Evolutionary conservation across 2,113 vertebrate species (phyloP).

Genomic region (Notechis scutatus): DNA sequence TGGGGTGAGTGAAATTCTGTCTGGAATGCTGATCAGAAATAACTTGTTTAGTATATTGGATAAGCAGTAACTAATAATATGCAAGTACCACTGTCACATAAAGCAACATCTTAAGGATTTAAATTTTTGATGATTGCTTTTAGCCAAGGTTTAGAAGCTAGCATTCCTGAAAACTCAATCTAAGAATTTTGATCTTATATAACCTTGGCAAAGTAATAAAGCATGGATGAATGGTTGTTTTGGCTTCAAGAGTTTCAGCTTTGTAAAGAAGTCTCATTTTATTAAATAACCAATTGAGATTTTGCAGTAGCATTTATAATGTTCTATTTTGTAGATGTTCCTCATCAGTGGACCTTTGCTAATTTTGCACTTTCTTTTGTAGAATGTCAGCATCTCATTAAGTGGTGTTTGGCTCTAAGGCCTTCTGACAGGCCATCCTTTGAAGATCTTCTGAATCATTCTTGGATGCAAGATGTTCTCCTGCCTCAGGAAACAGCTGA

Average conservation of each 20-base stretch:
- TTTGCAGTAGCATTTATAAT: background rate
- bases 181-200: background rate
- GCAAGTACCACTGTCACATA: background rate
- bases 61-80: background rate
- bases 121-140: rapidly evolving
- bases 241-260: background rate
- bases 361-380: background rate
- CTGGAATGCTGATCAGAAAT: background rate
- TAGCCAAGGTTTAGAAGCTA: background rate
- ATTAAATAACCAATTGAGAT: background rate
- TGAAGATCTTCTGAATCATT: conserved; percentile 89
- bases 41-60: background rate
- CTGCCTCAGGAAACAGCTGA: conserved; percentile 75
- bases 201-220: background rate
- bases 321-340: background rate
- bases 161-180: background rate
- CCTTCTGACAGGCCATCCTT: conserved; percentile 87
- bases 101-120: background rate
- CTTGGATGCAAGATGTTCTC: conserved; percentile 85
- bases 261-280: rapidly evolving
- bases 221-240: background rate
- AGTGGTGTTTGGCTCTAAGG: conserved; percentile 84
- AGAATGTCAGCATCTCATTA: conserved; percentile 93
- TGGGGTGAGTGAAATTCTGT: background rate
- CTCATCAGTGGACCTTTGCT: background rate